A percentile compares a stretch with the other conserved stretches of the same genome.
Evolutionary conservation across 2,113 vertebrate species (phyloP).

Genomic region (Scartelaos histophorus): DNA sequence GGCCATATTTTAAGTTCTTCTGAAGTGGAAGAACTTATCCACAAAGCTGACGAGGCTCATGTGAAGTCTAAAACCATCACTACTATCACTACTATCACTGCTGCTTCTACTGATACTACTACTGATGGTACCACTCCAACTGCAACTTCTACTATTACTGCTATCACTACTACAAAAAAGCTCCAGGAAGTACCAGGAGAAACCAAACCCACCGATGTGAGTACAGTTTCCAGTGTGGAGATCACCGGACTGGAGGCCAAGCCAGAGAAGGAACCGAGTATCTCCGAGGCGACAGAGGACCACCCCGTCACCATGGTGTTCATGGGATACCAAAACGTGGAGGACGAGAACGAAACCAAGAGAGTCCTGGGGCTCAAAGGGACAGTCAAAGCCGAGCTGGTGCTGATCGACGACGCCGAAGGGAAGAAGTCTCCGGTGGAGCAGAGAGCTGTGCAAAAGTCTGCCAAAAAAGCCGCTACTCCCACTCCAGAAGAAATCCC

Average conservation of each 20-base stretch:
- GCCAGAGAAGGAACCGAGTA: fast-evolving
- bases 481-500: conserved; percentile 32
- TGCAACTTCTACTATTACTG: not conserved
- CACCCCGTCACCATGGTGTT: conserved; percentile 96
- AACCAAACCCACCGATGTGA: not conserved
- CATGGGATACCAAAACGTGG: conserved; percentile 95
- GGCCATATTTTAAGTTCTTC: conserved; percentile 86
- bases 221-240: conserved; percentile 60
- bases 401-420: conserved; percentile 84
- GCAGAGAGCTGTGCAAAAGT: not conserved
- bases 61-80: conserved; percentile 67
- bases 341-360: conserved; percentile 89
- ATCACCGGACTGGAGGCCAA: conserved; percentile 81
- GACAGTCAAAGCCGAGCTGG: conserved; percentile 89
- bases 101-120: conserved; percentile 12
- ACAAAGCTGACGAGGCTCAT: conserved; percentile 86
- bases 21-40: conserved; percentile 92
- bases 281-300: conserved; percentile 75
- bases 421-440: conserved; percentile 50
- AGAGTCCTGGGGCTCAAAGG: conserved; percentile 89
- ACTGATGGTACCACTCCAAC: conserved; percentile 12
- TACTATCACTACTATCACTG: conserved; percentile 4
- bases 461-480: not conserved
- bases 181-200: conserved; percentile 10
- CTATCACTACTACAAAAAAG: not conserved